phyloP scores from a whole-genome alignment of 2,888 invertebrate species.

The Tridacna crocea region DNA sequence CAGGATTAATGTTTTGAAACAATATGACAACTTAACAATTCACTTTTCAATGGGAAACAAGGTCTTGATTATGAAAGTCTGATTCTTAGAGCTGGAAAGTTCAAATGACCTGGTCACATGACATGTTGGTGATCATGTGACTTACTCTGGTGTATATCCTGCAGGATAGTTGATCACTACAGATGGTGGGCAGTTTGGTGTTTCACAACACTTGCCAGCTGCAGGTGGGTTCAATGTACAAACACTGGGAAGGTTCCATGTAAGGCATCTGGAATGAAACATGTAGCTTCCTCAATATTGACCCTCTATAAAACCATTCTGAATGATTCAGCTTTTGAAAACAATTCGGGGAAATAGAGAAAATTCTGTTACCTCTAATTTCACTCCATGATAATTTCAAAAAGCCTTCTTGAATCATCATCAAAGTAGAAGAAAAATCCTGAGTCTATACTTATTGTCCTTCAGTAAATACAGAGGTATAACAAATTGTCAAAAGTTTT shows the following conservation, averaged over 20 bases:
- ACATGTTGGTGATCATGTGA: not conserved
- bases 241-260: conserved; percentile 59
- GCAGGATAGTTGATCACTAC: conserved; percentile 60
- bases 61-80: not conserved
- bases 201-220: conserved; percentile 66
- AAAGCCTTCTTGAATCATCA: too few relatives aligned
- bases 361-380: too few relatives aligned
- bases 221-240: conserved; percentile 61
- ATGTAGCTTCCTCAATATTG: too few relatives aligned
- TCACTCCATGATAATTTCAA: too few relatives aligned
- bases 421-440: too few relatives aligned
- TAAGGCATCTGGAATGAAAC: conserved; percentile 55
- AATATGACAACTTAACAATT: not conserved
- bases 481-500: too few relatives aligned
- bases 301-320: too few relatives aligned
- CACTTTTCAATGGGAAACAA: not conserved
- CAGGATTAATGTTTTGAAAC: not conserved
- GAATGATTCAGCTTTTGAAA: too few relatives aligned
- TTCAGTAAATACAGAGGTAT: too few relatives aligned
- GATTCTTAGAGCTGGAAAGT: not conserved
- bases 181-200: conserved; percentile 64
- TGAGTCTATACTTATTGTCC: too few relatives aligned
- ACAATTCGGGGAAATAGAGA: too few relatives aligned
- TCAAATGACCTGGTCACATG: not conserved
- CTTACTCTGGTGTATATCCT: conserved; percentile 42